phyloP scores from a whole-genome alignment of 1,140 invertebrate species.

The Drosophila carrolli region DNA sequence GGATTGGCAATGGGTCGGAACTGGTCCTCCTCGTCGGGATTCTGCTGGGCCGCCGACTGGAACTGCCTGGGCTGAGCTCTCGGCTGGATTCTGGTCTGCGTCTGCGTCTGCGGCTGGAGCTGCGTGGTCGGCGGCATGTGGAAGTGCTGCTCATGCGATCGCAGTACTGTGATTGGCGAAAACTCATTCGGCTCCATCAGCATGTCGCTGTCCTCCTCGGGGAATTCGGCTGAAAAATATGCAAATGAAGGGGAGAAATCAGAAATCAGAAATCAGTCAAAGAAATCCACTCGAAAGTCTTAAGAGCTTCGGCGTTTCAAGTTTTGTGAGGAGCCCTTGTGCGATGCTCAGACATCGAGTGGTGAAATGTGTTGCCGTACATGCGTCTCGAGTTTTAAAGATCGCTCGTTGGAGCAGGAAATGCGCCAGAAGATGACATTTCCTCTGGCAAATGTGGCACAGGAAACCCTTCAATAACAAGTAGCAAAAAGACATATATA shows the following conservation, averaged over 20 bases:
- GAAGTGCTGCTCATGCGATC: conserved; percentile 76
- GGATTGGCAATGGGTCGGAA: conserved; percentile 67
- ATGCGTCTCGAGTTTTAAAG: conserved; percentile 6
- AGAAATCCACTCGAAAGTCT: conserved; percentile 1
- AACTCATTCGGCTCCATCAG: conserved; percentile 84
- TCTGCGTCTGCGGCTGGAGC: conserved; percentile 37
- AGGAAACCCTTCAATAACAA: background rate
- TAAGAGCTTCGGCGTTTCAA: background rate
- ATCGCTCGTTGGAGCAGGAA: conserved; percentile 12
- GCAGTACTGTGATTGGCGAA: conserved; percentile 70
- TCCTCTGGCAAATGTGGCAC: conserved; percentile 3
- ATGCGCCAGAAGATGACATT: conserved; percentile 6
- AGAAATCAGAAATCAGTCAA: conserved; percentile 8
- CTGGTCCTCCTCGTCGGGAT: conserved; percentile 55
- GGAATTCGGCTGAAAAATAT: conserved; percentile 70
- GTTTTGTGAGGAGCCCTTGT: conserved; percentile 4
- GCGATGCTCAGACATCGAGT: conserved; percentile 33
- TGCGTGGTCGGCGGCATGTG: conserved; percentile 75
- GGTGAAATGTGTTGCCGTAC: conserved; percentile 42
- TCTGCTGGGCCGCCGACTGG: conserved; percentile 39
- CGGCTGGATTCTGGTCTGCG: conserved; percentile 24
- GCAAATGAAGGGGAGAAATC: conserved; percentile 20
- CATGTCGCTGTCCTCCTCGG: conserved; percentile 82
- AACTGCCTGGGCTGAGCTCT: conserved; percentile 33
- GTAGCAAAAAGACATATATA: too few species aligned